Conservation (phyloP, 2,888 invertebrate genomes). For the Crematogaster levior region DNA sequence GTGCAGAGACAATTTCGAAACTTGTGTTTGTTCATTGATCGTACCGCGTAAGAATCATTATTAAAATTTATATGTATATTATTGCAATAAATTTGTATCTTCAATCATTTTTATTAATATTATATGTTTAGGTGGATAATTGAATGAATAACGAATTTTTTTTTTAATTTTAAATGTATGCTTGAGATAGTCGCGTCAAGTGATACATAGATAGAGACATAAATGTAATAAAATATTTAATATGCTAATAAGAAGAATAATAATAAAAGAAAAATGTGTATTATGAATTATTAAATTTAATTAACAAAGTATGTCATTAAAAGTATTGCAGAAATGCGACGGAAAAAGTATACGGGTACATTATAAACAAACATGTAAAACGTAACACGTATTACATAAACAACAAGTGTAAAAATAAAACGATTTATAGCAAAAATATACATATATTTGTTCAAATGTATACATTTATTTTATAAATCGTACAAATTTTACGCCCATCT, state of each 20-base stretch:
- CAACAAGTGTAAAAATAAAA: not conserved
- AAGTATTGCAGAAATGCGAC: not conserved
- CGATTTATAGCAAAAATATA: not conserved
- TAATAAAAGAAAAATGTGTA: not conserved
- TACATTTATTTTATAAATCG: not conserved
- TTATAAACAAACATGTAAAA: not conserved
- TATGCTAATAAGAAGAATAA: not conserved
- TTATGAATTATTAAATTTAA: not conserved
- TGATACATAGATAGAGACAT: not conserved
- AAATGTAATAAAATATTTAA: not conserved
- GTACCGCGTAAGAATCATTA: not conserved
- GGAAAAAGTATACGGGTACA: not conserved
- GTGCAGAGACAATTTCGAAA: conserved; percentile 3
- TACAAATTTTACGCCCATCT: not conserved
- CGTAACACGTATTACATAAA: too few species aligned
- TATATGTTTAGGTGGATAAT: not conserved
- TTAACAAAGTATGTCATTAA: not conserved
- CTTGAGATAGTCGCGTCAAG: not conserved
- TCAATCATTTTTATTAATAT: not conserved
- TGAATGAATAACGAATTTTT: not conserved
- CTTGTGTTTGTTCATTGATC: not conserved
- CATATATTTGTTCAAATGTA: not conserved
- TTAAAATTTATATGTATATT: too few species aligned
- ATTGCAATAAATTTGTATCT: not conserved
- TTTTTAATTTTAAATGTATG: not conserved